Evolutionary conservation across 2,888 invertebrate species (phyloP).

Genomic region (Orchesella flavescens): DNA sequence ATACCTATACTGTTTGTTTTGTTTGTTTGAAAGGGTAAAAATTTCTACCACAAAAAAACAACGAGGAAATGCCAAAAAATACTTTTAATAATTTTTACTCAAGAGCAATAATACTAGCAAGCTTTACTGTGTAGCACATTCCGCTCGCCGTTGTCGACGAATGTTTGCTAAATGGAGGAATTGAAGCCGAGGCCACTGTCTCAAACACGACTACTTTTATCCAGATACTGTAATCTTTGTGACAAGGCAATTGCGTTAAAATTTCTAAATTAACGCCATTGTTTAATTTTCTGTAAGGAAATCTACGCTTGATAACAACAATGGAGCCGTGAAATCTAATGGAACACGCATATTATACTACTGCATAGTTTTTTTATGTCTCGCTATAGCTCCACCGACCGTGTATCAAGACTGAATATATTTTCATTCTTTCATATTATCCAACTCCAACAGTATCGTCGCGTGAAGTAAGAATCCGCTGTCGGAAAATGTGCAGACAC

Average conservation of each 20-base stretch:
- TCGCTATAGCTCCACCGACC: background rate
- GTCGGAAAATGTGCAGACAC: too few relatives aligned
- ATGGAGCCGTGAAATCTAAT: background rate
- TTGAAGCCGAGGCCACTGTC: too few relatives aligned
- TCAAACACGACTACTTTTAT: too few relatives aligned
- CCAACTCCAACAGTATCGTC: background rate
- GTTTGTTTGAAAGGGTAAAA: too few relatives aligned
- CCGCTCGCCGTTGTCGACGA: too few relatives aligned
- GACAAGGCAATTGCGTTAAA: constrained; percentile 5
- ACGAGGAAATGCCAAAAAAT: too few relatives aligned
- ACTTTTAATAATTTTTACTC: too few relatives aligned
- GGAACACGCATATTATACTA: background rate
- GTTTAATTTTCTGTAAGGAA: background rate
- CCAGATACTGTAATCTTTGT: background rate
- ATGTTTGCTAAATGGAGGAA: too few relatives aligned
- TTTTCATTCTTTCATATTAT: constrained; percentile 6
- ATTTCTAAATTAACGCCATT: background rate
- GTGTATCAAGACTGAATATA: background rate
- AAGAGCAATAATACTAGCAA: background rate
- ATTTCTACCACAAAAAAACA: too few relatives aligned
- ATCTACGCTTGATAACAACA: background rate
- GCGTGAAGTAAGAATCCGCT: too few relatives aligned
- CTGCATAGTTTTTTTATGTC: background rate
- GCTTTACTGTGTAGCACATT: background rate
- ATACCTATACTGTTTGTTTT: too few relatives aligned